Evolutionary conservation across 1,140 invertebrate species (phyloP), one percentile per base, ranked within the genome.

Genomic region (Drosophila gunungcola): DNA sequence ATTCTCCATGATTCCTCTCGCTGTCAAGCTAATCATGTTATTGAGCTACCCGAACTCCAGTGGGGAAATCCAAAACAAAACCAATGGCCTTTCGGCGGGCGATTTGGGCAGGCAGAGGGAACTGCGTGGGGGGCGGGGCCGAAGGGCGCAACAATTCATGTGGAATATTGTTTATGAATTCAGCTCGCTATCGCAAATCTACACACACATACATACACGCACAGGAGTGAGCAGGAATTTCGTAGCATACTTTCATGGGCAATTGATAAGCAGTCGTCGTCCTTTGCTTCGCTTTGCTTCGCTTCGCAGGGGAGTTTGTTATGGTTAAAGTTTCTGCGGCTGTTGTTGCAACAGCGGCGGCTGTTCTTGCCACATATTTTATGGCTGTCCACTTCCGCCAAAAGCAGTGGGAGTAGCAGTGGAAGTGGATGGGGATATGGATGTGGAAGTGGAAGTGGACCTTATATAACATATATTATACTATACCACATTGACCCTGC

Each of bases 131-230:
- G 58, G 65, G 57, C 21, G 38, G 29, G 49, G 58, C 25, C 46
- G 41, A 63, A 62, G 67, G 61, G 62, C 62, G 79, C 74, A 81
- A 78, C 79, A 81, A 81, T 82, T 82, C 68, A 78, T 82, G 73
- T 56, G 58, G 57, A 81, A 81, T 78, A 82, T 81, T 81, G 73
- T 81, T 77, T 81, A 81, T 81, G 73, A 72, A 76, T 80, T 76
- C 78, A 64, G 72, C 61, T 78, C 57, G 67, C 65, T 81, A 81
- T 81, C 79, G 73, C 56, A 73, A 72, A 81, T 81, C 67, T 67
- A 25, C 68, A 29, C 51, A 56, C 55, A 36, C 60, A 42, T 11
- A 39, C 53, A 43, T 16, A 69, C 57, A 16, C 7, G 29, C 12
- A 34, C 29, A 41, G 38, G 38, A 29, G 29, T 13, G 7, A 21